Percentiles rank a stretch among this genome's conserved stretches.
These are phyloP conservation scores for Ictalurus furcatus DNA, from an alignment of 2,113 vertebrate genomes.

Conservation along the genomic window DNA sequence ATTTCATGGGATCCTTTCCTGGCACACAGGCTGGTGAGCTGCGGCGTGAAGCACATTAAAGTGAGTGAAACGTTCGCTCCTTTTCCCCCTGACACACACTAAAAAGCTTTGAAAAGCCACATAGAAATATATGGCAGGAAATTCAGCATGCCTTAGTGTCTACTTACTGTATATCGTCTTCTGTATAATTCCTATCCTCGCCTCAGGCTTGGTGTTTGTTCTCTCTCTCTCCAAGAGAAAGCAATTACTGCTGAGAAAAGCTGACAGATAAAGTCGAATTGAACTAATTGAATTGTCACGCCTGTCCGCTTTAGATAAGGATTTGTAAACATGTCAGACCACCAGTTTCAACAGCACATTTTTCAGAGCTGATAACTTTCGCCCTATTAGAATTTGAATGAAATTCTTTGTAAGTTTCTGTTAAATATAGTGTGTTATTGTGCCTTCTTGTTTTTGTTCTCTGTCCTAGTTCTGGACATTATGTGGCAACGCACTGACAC, in stretches of 20 bases:
- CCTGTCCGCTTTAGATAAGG: conserved; percentile 39
- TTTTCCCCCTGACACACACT: neutral
- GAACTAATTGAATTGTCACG: conserved; percentile 17
- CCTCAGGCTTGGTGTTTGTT: neutral
- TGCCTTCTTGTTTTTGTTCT: neutral
- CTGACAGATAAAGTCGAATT: conserved; percentile 33
- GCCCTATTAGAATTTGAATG: neutral
- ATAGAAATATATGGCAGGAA: no score
- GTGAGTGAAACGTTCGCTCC: conserved; percentile 69
- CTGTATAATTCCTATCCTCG: neutral
- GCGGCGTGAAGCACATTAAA: conserved; percentile 99
- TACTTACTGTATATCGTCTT: neutral
- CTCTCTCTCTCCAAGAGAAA: neutral
- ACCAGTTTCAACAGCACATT: neutral
- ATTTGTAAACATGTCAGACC: conserved; percentile 1
- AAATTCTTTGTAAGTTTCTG: neutral
- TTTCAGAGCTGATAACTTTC: conserved; percentile 17
- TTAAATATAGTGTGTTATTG: neutral
- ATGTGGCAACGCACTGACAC: conserved; percentile 92
- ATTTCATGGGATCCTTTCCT: conserved; percentile 92
- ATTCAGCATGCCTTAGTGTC: neutral
- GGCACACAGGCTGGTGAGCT: conserved; percentile 88
- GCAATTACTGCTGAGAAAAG: conserved; percentile 12
- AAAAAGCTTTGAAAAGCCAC: neutral
- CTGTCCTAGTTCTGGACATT: conserved; percentile 88